Evolutionary conservation across 2,888 invertebrate genomes (phyloP).

Genomic region (Folsomia manolachei): DNA sequence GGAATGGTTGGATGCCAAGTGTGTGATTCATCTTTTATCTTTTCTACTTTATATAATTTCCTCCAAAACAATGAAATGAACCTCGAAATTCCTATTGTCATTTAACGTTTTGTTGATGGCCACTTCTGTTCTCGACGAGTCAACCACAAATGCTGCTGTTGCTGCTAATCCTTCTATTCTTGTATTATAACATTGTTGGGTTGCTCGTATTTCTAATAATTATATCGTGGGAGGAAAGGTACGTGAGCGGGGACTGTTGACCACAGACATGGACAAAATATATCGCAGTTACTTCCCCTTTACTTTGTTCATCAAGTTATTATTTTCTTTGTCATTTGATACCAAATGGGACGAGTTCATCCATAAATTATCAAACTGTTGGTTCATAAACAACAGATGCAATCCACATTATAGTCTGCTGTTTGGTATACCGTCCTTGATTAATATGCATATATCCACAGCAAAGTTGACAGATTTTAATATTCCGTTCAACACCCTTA

Average conservation of each 20-base stretch:
- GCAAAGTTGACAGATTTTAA: too few relatives aligned
- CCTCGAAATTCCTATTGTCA: background rate
- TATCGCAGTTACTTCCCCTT: conserved; percentile 1
- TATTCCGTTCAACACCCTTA: too few relatives aligned
- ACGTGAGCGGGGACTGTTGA: too few relatives aligned
- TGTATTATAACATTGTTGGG: background rate
- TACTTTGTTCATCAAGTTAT: background rate
- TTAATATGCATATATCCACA: too few relatives aligned
- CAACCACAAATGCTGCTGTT: background rate
- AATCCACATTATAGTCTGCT: background rate
- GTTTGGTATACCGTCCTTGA: too few relatives aligned
- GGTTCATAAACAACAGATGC: background rate
- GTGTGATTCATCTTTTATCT: conserved; percentile 50
- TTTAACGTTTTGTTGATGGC: background rate
- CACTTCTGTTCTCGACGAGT: background rate
- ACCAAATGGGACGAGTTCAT: background rate
- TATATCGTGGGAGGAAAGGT: too few relatives aligned
- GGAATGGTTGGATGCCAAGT: conserved; percentile 87
- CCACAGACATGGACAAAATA: background rate
- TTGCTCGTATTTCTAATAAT: background rate
- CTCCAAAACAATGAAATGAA: background rate
- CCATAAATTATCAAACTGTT: background rate
- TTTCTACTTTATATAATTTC: conserved; percentile 6
- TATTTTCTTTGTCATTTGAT: background rate
- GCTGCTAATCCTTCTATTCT: conserved; percentile 5